These are phyloP conservation scores for Circaetus gallicus DNA, from an alignment of 2,113 vertebrate genomes.

Conservation along the genomic window DNA sequence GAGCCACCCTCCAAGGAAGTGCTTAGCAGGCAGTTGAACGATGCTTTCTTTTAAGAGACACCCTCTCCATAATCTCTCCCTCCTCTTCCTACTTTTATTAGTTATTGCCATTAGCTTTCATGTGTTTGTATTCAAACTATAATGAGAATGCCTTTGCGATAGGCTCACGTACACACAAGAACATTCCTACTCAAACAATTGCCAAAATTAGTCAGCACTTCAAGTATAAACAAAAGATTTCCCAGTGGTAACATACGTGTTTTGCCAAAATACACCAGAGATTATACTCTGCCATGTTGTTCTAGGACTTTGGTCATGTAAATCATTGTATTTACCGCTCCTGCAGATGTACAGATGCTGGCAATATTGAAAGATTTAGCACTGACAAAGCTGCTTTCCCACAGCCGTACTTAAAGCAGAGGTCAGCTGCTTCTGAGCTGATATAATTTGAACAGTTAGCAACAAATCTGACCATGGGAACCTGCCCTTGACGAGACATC, in stretches of 20 bases:
- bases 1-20: not conserved
- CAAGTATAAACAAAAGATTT: not conserved
- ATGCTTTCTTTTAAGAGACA: not conserved
- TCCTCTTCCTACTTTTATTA: not conserved
- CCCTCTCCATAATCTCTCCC: not conserved
- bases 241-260: not conserved
- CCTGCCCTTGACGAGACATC: not conserved
- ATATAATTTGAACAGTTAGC: not conserved
- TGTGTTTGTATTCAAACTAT: not conserved
- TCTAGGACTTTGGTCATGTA: not conserved
- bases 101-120: not conserved
- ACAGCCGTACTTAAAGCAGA: not conserved
- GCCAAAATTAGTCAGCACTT: not conserved
- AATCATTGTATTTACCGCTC: not conserved
- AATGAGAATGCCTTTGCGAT: not conserved
- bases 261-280: not conserved
- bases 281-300: not conserved
- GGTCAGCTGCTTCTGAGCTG: not conserved
- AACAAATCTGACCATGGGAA: not conserved
- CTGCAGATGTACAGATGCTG: not conserved
- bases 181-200: not conserved
- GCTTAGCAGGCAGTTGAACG: not conserved
- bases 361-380: not conserved
- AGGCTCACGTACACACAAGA: not conserved
- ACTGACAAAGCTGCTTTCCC: not conserved